Conservation (phyloP, 2,888 invertebrate genomes). For the Dioctria rufipes region DNA sequence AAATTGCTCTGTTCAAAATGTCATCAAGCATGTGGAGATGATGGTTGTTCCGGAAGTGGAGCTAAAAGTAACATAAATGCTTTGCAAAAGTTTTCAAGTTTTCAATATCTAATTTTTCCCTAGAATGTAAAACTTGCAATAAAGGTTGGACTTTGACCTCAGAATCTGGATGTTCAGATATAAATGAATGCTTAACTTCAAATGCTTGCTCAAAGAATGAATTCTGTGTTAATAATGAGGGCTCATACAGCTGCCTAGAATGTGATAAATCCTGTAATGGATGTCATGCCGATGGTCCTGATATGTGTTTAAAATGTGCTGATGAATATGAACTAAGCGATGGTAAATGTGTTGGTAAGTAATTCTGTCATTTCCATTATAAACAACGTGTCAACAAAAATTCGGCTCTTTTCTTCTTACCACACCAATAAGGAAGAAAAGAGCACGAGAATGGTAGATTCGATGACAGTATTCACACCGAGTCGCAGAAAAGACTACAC, state of each 20-base stretch:
- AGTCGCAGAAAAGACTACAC: too few relatives aligned
- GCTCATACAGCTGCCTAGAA: constrained; percentile 82
- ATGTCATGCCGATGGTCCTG: constrained; percentile 92
- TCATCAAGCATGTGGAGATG: constrained; percentile 82
- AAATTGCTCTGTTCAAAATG: constrained; percentile 85
- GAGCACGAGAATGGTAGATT: too few relatives aligned
- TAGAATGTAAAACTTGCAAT: constrained; percentile 73
- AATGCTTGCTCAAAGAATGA: constrained; percentile 77
- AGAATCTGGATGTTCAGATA: constrained; percentile 86
- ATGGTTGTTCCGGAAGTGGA: constrained; percentile 81
- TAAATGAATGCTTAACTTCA: constrained; percentile 84
- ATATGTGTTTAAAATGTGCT: constrained; percentile 89
- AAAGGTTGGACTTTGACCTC: constrained; percentile 82
- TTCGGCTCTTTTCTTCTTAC: too few relatives aligned
- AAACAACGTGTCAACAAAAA: too few relatives aligned
- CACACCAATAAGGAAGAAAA: too few relatives aligned
- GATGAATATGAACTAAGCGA: constrained; percentile 80
- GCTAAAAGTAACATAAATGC: constrained; percentile 73
- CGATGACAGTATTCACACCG: too few relatives aligned
- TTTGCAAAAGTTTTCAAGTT: too few relatives aligned
- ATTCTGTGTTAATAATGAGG: constrained; percentile 92
- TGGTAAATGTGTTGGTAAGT: constrained; percentile 83
- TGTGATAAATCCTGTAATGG: constrained; percentile 89
- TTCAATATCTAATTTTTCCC: neutral
- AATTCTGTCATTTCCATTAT: constrained; percentile 50